Conservation (phyloP, 2,113 vertebrate genomes). For the Albula goreensis region DNA sequence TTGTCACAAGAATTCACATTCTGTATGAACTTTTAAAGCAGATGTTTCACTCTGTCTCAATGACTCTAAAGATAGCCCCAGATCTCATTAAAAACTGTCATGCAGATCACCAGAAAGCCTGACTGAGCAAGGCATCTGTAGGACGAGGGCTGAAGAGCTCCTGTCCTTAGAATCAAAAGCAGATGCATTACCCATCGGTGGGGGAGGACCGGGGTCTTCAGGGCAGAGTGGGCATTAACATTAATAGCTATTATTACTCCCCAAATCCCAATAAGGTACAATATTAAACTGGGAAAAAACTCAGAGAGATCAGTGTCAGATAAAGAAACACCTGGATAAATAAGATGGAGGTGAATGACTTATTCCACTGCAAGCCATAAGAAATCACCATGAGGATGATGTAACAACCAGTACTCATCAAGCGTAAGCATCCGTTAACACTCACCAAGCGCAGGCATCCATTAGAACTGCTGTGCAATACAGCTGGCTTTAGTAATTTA, state of each 20-base stretch:
- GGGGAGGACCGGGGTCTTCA: not conserved
- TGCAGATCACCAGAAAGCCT: conserved; percentile 22
- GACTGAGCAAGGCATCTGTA: not conserved
- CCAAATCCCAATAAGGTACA: not conserved
- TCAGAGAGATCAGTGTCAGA: conserved; percentile 41
- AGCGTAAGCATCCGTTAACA: not conserved
- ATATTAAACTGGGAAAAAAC: conserved; percentile 35
- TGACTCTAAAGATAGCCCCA: not conserved
- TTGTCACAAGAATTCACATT: not conserved
- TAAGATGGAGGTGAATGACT: not conserved
- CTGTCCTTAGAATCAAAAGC: not conserved
- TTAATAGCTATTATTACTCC: conserved; percentile 37
- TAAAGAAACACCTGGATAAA: conserved; percentile 28
- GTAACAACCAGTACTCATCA: not conserved
- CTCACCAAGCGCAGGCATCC: not conserved
- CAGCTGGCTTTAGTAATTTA: conserved; percentile 38
- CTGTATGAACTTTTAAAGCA: not conserved
- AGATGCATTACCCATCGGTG: not conserved
- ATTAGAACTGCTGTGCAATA: not conserved
- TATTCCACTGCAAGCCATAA: not conserved
- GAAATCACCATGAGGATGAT: not conserved
- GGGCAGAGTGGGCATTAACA: conserved; percentile 28
- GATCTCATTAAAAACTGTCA: conserved; percentile 27
- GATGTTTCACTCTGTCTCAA: not conserved
- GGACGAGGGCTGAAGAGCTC: not conserved